Evolutionary conservation across 2,113 vertebrate species (phyloP), one percentile per base, ranked within the genome.

Genomic region (Noctilio leporinus): DNA sequence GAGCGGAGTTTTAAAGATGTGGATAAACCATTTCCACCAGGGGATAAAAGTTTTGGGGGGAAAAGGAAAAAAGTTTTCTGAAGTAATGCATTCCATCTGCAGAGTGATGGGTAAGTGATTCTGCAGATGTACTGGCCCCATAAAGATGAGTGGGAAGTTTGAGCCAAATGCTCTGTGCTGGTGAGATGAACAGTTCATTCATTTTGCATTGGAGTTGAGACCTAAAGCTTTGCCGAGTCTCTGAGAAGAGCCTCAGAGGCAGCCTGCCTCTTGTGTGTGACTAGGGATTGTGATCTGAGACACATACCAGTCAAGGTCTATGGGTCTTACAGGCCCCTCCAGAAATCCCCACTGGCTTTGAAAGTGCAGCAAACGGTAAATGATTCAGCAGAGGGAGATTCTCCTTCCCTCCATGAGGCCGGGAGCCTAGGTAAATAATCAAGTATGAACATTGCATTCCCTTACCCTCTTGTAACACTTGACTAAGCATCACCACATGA

Each of bases 41-140:
- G 92, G 95, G 94, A 97, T 97, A 86, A 88, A 95, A 96, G 87
- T 97, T 95, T 95, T 17, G 17, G 55, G 53, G 89, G 91, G 67
- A 4, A 93, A 65, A 72, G 77, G 92, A 65, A 93, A 96, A 96
- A 97, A 97, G 80, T 97, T 97, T 97, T 94, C 73, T n/a, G 1
- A 96, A 93, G 97, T 96, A 92, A 97, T 93, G 57, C 90, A 91
- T 96, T 97, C 85, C 11, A 2, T 94, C 93, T 95, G 93, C 94
- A 91, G 93, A 94, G 87, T 86, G 96, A 95, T 6, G 7, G 86
- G 85, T 65, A 90, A 96, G 92, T 84, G 95, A 96, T 88, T 96
- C 89, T 69, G 85, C 77, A 96, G 95, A 96, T 94, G 97, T 89
- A 96, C 93, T 80, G 85, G 96, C 51, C 69, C 94, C 95, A 96